phyloP scores from a whole-genome alignment of 2,113 vertebrate species.

The Brachyhypopomus gauderio region DNA sequence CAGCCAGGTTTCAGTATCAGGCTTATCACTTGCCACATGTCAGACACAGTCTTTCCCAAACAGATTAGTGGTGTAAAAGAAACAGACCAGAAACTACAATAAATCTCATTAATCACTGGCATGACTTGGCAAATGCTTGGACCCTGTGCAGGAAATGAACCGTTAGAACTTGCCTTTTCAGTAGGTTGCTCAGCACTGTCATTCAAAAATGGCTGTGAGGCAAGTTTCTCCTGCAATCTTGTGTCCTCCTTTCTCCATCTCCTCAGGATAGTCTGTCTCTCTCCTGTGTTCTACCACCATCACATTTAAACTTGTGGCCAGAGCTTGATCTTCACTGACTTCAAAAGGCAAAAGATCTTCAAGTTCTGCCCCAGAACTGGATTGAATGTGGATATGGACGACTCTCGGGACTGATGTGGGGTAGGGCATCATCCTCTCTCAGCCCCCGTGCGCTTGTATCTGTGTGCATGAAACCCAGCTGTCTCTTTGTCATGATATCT shows the following conservation, averaged over 20 bases:
- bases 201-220: too few relatives aligned
- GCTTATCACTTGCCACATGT: neutral
- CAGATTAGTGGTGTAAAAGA: conserved; percentile 2
- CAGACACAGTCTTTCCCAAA: neutral
- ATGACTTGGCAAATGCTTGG: neutral
- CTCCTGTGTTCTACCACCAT: too few relatives aligned
- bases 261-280: too few relatives aligned
- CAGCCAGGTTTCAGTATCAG: neutral
- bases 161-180: neutral
- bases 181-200: too few relatives aligned
- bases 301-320: too few relatives aligned
- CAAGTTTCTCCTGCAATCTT: too few relatives aligned
- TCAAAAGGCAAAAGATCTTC: too few relatives aligned
- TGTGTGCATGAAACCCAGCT: neutral
- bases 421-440: neutral
- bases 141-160: neutral
- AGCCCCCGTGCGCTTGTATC: neutral
- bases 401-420: neutral
- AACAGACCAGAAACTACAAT: neutral
- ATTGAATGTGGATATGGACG: neutral
- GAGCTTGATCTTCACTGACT: too few relatives aligned
- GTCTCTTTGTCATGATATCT: too few relatives aligned
- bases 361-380: too few relatives aligned
- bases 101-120: neutral
- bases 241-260: too few relatives aligned